Conservation (phyloP, 2,797 vertebrate species). For the Ammospiza maritima region DNA sequence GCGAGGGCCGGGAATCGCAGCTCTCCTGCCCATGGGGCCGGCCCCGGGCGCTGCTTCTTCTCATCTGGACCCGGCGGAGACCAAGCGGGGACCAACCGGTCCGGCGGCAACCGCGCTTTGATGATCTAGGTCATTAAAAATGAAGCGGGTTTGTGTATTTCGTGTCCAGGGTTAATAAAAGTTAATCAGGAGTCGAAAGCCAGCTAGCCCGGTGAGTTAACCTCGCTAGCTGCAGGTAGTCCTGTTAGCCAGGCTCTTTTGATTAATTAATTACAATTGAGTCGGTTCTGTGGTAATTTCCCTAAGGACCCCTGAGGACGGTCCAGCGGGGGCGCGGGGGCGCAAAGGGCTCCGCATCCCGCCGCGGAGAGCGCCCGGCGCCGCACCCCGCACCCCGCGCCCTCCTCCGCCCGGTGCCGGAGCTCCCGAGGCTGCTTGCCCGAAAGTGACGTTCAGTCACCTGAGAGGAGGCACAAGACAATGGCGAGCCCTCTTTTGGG, state of each 20-base stretch:
- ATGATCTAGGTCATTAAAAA: neutral
- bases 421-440: neutral
- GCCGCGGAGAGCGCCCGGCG: neutral
- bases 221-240: slow-evolving; percentile 46
- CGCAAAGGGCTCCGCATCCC: neutral
- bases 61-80: neutral
- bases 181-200: neutral
- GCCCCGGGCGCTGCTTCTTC: too few relatives aligned
- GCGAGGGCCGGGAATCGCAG: too few relatives aligned
- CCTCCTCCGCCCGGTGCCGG: neutral
- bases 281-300: slow-evolving; percentile 48
- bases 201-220: neutral
- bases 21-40: neutral
- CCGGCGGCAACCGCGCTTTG: neutral
- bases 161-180: slow-evolving; percentile 22
- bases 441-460: neutral
- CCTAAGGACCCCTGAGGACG: slow-evolving; percentile 38
- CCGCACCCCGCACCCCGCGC: neutral
- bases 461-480: slow-evolving; percentile 39
- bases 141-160: neutral
- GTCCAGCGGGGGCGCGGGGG: neutral
- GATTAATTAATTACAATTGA: slow-evolving; percentile 73
- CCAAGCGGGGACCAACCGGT: neutral
- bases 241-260: slow-evolving; percentile 15
- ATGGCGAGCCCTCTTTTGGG: neutral